Evolutionary conservation across 1,140 invertebrate species (phyloP).

Genomic region (Pseudobourletiella spinata): DNA sequence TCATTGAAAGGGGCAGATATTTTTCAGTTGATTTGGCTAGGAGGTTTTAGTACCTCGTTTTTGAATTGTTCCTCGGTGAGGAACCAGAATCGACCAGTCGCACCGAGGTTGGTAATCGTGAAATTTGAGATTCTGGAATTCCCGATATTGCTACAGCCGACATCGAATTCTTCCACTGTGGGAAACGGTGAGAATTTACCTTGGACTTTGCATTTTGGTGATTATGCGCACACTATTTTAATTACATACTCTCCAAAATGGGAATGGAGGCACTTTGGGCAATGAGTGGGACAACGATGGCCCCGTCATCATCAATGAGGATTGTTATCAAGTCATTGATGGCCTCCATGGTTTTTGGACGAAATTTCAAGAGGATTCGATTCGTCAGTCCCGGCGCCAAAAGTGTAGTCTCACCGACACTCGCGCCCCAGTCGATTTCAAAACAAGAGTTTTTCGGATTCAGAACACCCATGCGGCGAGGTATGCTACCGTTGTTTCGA

Average conservation of each 20-base stretch:
- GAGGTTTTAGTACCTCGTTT: conserved; percentile 17
- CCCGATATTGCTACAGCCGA: conserved; percentile 23
- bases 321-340: conserved; percentile 21
- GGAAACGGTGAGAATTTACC: neutral
- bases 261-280: conserved; percentile 3
- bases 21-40: no score
- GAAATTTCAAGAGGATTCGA: conserved; percentile 8
- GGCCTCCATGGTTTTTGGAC: neutral
- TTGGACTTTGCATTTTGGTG: neutral
- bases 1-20: no score
- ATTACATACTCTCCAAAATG: conserved; percentile 21
- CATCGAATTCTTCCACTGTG: conserved; percentile 26
- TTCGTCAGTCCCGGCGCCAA: conserved; percentile 18
- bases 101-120: conserved; percentile 20
- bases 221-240: neutral
- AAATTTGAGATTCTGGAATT: conserved; percentile 3
- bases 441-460: conserved; percentile 17
- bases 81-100: conserved; percentile 27
- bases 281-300: conserved; percentile 25
- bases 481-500: conserved; percentile 11
- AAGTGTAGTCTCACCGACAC: conserved; percentile 13
- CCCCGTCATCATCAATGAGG: conserved; percentile 24
- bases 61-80: conserved; percentile 27
- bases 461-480: conserved; percentile 20
- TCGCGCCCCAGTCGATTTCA: conserved; percentile 12